Evolutionary conservation across 2,113 vertebrate genomes (phyloP).

Genomic region (Psilopogon haemacephalus): DNA sequence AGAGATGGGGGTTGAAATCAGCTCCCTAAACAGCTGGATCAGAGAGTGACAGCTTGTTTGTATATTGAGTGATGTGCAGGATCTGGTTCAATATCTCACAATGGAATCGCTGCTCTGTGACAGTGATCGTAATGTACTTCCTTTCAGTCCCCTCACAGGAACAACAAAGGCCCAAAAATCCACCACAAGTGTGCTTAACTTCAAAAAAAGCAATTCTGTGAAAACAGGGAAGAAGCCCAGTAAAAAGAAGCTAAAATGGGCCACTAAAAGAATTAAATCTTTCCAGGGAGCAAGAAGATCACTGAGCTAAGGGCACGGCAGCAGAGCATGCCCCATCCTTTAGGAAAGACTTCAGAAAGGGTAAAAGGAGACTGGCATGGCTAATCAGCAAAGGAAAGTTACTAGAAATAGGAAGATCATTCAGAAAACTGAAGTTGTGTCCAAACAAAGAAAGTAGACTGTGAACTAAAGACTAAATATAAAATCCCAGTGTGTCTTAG

Average conservation of each 20-base stretch:
- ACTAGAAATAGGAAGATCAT: background rate
- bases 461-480: background rate
- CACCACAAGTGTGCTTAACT: background rate
- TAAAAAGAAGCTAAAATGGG: constrained; percentile 7
- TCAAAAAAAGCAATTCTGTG: constrained; percentile 26
- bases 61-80: background rate
- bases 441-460: background rate
- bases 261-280: constrained; percentile 10
- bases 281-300: background rate
- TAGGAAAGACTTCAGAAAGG: background rate
- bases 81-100: constrained; percentile 14
- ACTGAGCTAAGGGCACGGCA: background rate
- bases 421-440: background rate
- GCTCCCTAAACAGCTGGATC: background rate
- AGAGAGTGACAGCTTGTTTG: constrained; percentile 39
- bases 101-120: constrained; percentile 29
- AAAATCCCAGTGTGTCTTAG: background rate
- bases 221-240: background rate
- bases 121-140: constrained; percentile 5
- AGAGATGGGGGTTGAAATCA: background rate
- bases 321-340: background rate
- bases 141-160: background rate
- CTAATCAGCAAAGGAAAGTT: background rate
- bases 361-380: background rate
- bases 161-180: constrained; percentile 48